Evolutionary conservation across 2,888 invertebrate genomes (phyloP).

Genomic region (Venusia cambrica): DNA sequence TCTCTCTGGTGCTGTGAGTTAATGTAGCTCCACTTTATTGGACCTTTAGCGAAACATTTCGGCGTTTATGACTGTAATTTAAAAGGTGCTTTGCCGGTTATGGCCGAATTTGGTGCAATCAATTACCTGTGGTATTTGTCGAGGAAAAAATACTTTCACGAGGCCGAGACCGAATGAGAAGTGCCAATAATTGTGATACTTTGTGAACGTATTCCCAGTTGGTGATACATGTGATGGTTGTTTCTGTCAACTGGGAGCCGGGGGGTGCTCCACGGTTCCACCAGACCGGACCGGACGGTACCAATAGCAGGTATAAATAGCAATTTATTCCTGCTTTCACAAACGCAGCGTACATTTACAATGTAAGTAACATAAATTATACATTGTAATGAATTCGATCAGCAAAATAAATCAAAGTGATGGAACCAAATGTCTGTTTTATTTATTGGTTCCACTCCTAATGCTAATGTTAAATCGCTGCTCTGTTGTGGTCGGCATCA

Average conservation of each 20-base stretch:
- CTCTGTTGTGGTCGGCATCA: conserved; percentile 8
- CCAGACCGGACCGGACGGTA: no score
- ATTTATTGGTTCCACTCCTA: conserved; percentile 16
- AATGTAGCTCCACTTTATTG: conserved; percentile 23
- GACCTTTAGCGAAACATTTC: conserved; percentile 22
- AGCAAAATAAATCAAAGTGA: conserved; percentile 11
- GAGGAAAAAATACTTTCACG: conserved; percentile 9
- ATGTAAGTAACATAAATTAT: conserved; percentile 1
- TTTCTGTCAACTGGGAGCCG: no score
- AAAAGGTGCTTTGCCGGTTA: conserved; percentile 18
- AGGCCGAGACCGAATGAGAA: conserved; percentile 1
- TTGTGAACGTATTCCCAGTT: no score
- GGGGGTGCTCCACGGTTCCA: no score
- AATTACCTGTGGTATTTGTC: conserved; percentile 11
- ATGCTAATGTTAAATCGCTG: conserved; percentile 7
- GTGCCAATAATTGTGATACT: no score
- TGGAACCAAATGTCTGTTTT: conserved; percentile 10
- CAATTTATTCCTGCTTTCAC: no score
- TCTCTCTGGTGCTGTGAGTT: conserved; percentile 11
- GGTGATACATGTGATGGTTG: no score
- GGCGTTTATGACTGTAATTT: conserved; percentile 22
- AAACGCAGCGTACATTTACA: no score
- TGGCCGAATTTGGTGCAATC: conserved; percentile 9
- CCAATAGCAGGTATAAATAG: no score
- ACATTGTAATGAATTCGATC: conserved; percentile 5